A percentile compares a stretch with the other conserved stretches of the same genome.
These are phyloP conservation scores for Drosophila azteca DNA, from an alignment of 1,140 invertebrate species.

Conservation along the genomic window DNA sequence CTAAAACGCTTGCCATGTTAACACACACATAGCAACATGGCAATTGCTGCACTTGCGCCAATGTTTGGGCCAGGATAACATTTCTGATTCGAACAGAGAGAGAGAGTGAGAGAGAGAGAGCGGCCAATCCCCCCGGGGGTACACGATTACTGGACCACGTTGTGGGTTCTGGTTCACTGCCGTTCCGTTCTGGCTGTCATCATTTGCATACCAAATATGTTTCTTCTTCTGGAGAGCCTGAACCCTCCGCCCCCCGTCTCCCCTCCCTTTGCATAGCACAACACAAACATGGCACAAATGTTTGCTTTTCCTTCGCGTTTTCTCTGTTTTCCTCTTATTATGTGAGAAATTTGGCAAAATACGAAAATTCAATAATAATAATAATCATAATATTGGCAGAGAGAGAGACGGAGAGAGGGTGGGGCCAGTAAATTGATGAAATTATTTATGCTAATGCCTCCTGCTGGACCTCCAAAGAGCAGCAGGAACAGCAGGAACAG, in stretches of 20 bases:
- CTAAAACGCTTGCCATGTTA: too few relatives aligned
- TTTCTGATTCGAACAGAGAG: background rate
- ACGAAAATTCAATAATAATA: conserved; percentile 18
- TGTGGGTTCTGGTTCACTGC: too few relatives aligned
- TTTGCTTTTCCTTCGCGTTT: background rate
- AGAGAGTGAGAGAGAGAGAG: too few relatives aligned
- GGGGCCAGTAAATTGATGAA: conserved; percentile 11
- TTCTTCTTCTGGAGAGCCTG: too few relatives aligned
- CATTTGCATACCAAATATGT: too few relatives aligned
- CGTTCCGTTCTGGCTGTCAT: too few relatives aligned
- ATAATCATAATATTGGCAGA: conserved; percentile 3
- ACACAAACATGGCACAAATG: background rate
- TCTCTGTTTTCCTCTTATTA: conserved; percentile 31
- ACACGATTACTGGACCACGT: too few relatives aligned
- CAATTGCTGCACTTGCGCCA: background rate
- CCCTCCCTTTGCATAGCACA: too few relatives aligned
- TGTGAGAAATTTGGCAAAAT: conserved; percentile 27
- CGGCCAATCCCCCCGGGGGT: too few relatives aligned
- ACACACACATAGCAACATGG: conserved; percentile 2
- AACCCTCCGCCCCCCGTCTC: too few relatives aligned
- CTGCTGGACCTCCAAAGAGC: too few relatives aligned
- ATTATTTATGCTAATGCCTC: conserved; percentile 47
- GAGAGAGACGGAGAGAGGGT: background rate
- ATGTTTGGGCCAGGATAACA: conserved; percentile 28
- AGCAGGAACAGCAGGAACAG: background rate